These are phyloP conservation scores for Styela plicata DNA, from an alignment of 23 tunicate species.

Conservation along the genomic window DNA sequence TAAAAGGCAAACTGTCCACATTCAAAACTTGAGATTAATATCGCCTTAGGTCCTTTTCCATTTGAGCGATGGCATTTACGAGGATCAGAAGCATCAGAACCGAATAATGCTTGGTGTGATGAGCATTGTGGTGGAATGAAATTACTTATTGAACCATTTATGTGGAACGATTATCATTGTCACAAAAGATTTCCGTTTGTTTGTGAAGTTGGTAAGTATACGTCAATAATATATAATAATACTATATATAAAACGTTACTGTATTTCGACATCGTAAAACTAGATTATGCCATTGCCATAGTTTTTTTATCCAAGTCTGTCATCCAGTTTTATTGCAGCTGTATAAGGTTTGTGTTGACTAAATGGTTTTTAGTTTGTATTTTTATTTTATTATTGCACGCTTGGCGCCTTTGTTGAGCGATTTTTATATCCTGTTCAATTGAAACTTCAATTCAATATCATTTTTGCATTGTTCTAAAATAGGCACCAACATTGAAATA, in stretches of 20 bases:
- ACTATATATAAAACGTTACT: too few relatives aligned
- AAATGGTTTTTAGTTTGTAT: neutral
- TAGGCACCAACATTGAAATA: too few relatives aligned
- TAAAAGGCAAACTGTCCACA: neutral
- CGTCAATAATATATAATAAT: too few relatives aligned
- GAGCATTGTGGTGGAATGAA: constrained; percentile 54
- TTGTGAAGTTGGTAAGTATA: constrained; percentile 65
- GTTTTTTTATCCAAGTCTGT: too few relatives aligned
- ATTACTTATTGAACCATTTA: constrained; percentile 30
- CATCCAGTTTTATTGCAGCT: too few relatives aligned
- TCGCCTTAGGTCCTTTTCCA: constrained; percentile 72
- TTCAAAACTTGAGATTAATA: too few relatives aligned
- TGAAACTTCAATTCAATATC: neutral
- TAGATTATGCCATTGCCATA: too few relatives aligned
- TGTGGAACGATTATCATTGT: constrained; percentile 73
- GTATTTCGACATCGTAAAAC: too few relatives aligned
- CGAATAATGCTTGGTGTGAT: constrained; percentile 59
- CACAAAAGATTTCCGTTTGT: constrained; percentile 38
- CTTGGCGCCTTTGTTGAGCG: neutral
- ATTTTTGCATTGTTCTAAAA: too few relatives aligned
- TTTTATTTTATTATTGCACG: neutral
- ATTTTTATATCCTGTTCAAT: neutral
- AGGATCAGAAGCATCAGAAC: constrained; percentile 49
- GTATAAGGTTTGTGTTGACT: too few relatives aligned
- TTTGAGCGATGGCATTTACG: constrained; percentile 81